Percentiles rank a stretch among this genome's conserved stretches.
Conservation (phyloP, 2,797 vertebrate genomes). For the Pseudomugil tenellus region DNA sequence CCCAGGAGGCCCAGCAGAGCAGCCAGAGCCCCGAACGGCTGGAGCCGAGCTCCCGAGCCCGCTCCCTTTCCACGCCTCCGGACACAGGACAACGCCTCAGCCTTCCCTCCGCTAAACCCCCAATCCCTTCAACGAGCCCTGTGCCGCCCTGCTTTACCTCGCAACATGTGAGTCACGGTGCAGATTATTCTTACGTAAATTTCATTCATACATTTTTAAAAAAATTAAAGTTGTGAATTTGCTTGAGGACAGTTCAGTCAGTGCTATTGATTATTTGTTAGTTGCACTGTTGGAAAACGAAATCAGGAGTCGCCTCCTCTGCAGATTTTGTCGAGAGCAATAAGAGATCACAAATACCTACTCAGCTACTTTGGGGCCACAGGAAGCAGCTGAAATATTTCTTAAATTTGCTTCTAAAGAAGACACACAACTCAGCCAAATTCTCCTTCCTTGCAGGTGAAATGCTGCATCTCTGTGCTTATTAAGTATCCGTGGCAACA, state of each 20-base stretch:
- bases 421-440: background rate
- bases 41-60: conserved; percentile 83
- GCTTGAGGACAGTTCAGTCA: background rate
- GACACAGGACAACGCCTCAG: conserved; percentile 89
- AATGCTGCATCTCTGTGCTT: background rate
- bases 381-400: background rate
- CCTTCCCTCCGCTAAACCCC: conserved; percentile 84
- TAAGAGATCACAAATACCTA: background rate
- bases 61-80: conserved; percentile 86
- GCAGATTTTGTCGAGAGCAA: background rate
- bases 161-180: conserved; percentile 86
- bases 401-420: background rate
- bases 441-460: background rate
- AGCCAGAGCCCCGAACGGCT: conserved; percentile 86
- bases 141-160: conserved; percentile 85
- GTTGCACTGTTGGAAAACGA: background rate
- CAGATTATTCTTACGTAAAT: background rate
- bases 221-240: background rate
- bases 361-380: background rate
- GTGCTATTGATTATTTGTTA: background rate
- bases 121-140: conserved; percentile 71
- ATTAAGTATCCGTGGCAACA: background rate
- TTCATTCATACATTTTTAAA: background rate
- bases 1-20: conserved; percentile 85
- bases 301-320: background rate